Evolutionary conservation across 2,113 vertebrate genomes (phyloP), one percentile per base, ranked within the genome.

Genomic region (Brienomyrus brachyistius): DNA sequence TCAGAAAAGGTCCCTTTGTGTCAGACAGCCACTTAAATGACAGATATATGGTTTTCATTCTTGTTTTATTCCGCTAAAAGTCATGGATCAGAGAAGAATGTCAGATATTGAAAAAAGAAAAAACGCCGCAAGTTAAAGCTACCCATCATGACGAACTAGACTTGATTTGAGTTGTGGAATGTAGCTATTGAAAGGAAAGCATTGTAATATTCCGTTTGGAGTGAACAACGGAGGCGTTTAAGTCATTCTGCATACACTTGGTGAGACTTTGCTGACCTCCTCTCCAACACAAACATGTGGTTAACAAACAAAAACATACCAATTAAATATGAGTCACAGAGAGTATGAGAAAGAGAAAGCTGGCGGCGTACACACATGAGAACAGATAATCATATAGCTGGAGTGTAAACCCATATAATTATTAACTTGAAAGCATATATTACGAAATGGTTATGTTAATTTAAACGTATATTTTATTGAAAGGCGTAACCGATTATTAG

Each of bases 1-100:
- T 66, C 40, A 88, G 52, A 89, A 52, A 45, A 80, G 62, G 47
- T 43, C 27, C 70, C 86, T 90, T 87, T 87, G 84, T 87, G 85
- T 43, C 48, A 17, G 89, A 74, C 27, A 31, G 70, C 62, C n/a
- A 15, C 19, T 23, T 90, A 27, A 48, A 51, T 31, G 85, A 77
- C 35, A 47, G 84, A 54, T 77, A 40, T 51, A 88, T 59, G 47
- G 45, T 54, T 51, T 45, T 7, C n/a, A 2, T 43, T 84, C 15
- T 40, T 48, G 52, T 62, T 88, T 31, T 59, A 80, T 80, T 80
- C 35, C 0, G 15, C 31, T 40, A 31, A 43, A 40, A 80, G 74
- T 80, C 19, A 80, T 80, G 31, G 31, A 56, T 43, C 48, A 82
- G 54, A n/a, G 4, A n/a, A 74, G 84, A 83, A 43, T 66, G 77